Percentiles rank a stretch among this genome's conserved stretches.
These are phyloP conservation scores for Tipula lateralis DNA, from an alignment of 2,888 invertebrate species.

Conservation along the genomic window DNA sequence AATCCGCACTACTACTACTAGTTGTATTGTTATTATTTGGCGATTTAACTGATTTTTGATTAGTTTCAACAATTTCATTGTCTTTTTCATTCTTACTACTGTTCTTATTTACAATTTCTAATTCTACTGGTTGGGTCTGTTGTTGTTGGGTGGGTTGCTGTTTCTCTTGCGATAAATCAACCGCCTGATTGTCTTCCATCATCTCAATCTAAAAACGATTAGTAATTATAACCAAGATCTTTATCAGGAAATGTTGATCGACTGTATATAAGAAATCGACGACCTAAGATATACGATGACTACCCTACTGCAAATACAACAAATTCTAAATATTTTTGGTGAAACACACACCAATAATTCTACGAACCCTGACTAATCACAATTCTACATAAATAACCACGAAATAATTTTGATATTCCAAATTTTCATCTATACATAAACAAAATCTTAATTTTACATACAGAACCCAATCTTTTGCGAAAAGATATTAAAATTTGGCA, in stretches of 20 bases:
- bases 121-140: background rate
- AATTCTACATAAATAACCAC: background rate
- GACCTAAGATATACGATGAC: no score
- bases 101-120: conserved; percentile 4
- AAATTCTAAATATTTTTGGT: background rate
- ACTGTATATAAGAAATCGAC: background rate
- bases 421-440: background rate
- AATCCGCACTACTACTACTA: background rate
- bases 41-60: conserved; percentile 4
- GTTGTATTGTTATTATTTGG: background rate
- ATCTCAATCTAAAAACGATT: background rate
- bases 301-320: background rate
- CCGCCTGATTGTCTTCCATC: conserved; percentile 26
- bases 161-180: conserved; percentile 29
- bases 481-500: background rate
- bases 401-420: background rate
- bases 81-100: background rate
- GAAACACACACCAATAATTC: background rate
- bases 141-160: background rate
- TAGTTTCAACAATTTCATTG: background rate
- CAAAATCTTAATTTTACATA: background rate
- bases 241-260: no score
- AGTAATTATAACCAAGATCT: no score
- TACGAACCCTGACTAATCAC: background rate
- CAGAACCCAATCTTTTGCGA: background rate